These are phyloP conservation scores for Hypomesus transpacificus DNA, from an alignment of 2,113 vertebrate species.

Conservation along the genomic window DNA sequence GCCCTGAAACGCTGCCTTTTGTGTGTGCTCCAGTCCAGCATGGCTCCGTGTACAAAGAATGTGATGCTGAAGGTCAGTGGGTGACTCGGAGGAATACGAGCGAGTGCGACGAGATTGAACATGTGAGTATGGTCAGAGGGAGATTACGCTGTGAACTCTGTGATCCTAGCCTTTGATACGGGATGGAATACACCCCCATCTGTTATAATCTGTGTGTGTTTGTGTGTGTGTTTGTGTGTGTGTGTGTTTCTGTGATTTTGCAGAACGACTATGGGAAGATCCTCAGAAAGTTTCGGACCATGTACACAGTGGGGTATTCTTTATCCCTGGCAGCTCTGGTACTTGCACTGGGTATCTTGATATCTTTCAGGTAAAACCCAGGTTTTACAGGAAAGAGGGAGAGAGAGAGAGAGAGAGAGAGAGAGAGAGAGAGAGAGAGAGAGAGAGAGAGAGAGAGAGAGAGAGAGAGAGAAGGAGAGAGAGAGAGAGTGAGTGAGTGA, in stretches of 20 bases:
- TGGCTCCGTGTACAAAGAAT: constrained; percentile 81
- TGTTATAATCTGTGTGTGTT: not conserved
- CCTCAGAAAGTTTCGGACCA: constrained; percentile 76
- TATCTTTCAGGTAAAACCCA: constrained; percentile 84
- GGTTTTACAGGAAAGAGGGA: not conserved
- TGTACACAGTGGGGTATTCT: constrained; percentile 96
- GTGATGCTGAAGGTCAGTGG: constrained; percentile 85
- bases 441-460: no score
- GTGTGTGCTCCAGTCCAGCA: constrained; percentile 76
- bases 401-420: not conserved
- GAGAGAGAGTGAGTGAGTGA: not conserved
- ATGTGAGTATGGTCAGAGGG: constrained; percentile 9
- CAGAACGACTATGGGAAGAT: constrained; percentile 75
- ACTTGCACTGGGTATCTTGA: constrained; percentile 84
- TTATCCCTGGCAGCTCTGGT: constrained; percentile 86
- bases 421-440: not conserved
- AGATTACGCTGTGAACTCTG: not conserved
- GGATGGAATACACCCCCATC: no score
- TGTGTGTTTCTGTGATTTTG: constrained; percentile 25
- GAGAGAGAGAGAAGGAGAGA: not conserved
- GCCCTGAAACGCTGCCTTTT: constrained; percentile 12
- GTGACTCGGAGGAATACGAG: constrained; percentile 70
- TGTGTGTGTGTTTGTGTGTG: constrained; percentile 11
- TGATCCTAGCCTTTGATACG: not conserved
- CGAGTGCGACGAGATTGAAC: constrained; percentile 74